Conservation (phyloP, 2,797 vertebrate species). For the Anomalospiza imberbis region DNA sequence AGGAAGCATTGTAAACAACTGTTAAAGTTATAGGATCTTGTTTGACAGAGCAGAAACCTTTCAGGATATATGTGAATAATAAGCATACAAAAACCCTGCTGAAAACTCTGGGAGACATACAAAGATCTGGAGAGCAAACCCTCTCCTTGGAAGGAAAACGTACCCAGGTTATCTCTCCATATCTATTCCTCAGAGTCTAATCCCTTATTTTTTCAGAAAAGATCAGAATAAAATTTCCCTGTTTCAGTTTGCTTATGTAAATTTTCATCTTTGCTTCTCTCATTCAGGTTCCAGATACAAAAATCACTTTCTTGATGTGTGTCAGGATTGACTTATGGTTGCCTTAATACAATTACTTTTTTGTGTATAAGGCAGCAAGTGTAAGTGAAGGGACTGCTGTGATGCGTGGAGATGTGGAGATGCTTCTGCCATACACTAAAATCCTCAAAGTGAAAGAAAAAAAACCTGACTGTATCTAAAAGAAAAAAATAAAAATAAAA, state of each 20-base stretch:
- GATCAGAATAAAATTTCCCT: neutral
- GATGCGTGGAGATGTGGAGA: neutral
- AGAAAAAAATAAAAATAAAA: neutral
- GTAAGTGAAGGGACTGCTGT: neutral
- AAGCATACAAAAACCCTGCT: neutral
- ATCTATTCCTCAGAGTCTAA: neutral
- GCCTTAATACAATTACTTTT: neutral
- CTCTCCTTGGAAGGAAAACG: neutral
- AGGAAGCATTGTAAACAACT: conserved; percentile 5
- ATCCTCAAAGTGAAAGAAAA: neutral
- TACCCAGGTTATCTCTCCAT: neutral
- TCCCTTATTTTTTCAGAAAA: neutral
- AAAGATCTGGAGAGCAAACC: neutral
- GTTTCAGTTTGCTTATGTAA: neutral
- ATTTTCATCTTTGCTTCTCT: neutral
- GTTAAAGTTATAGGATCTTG: conserved; percentile 40
- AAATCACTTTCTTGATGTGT: neutral
- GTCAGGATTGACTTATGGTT: neutral
- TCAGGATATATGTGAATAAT: neutral
- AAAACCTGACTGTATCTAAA: neutral
- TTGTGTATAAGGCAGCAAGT: neutral
- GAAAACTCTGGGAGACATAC: neutral
- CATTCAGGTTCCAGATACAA: neutral
- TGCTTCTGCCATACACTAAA: neutral
- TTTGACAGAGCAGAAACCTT: neutral